Conservation (phyloP, 2,888 invertebrate genomes). For the Macrosoma leucophasiata region DNA sequence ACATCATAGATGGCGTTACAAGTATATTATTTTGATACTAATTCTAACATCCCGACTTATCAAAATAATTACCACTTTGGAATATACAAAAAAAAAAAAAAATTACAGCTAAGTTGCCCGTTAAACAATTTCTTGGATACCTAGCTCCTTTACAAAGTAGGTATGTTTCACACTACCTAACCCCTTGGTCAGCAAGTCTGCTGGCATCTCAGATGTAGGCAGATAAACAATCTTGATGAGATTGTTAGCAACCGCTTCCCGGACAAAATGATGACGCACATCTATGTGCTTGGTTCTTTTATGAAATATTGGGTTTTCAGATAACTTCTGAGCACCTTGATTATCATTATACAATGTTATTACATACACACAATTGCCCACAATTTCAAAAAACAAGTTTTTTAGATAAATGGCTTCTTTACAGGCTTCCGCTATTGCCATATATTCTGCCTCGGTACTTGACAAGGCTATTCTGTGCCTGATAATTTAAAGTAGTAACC, state of each 20-base stretch:
- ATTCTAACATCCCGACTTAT: too few species aligned
- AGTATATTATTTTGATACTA: too few species aligned
- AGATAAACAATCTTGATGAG: slow-evolving; percentile 10
- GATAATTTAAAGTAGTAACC: slow-evolving; percentile 11
- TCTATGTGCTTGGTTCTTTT: slow-evolving; percentile 17
- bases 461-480: slow-evolving; percentile 11
- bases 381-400: slow-evolving; percentile 12
- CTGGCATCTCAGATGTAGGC: slow-evolving; percentile 10
- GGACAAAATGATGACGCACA: slow-evolving; percentile 14
- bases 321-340: slow-evolving; percentile 17
- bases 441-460: slow-evolving; percentile 13
- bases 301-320: slow-evolving; percentile 12
- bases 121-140: slow-evolving; percentile 1
- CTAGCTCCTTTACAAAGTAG: slow-evolving; percentile 2
- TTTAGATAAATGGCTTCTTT: slow-evolving; percentile 17
- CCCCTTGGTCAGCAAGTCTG: slow-evolving; percentile 8
- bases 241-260: slow-evolving; percentile 11
- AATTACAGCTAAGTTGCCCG: too few species aligned
- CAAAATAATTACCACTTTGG: too few species aligned
- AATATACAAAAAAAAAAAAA: too few species aligned
- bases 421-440: slow-evolving; percentile 7
- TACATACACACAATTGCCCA: neutral
- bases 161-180: slow-evolving; percentile 2
- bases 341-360: slow-evolving; percentile 16
- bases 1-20: too few species aligned